Percentiles rank a stretch among this genome's conserved stretches.
These are phyloP conservation scores for Lypha dubia DNA, from an alignment of 2,888 invertebrate genomes.

Conservation along the genomic window DNA sequence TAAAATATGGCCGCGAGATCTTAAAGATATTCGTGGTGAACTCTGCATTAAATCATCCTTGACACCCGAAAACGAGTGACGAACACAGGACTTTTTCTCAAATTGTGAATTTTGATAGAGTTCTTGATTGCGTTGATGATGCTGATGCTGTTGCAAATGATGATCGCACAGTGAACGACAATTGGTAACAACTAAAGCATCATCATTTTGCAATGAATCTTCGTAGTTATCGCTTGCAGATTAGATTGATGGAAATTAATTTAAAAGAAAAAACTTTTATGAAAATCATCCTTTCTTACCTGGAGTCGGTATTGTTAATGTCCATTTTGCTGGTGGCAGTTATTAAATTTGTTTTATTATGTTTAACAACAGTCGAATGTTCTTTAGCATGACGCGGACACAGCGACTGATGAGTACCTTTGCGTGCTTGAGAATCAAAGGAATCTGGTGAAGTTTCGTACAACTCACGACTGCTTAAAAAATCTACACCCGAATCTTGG, in stretches of 20 bases:
- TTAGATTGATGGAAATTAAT: not conserved
- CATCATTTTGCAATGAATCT: constrained; percentile 88
- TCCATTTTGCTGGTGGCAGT: constrained; percentile 65
- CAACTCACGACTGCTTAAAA: constrained; percentile 82
- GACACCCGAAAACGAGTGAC: constrained; percentile 83
- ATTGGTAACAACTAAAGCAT: constrained; percentile 77
- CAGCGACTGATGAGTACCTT: constrained; percentile 75
- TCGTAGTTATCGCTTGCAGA: constrained; percentile 88
- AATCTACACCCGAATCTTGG: constrained; percentile 90
- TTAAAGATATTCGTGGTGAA: constrained; percentile 80
- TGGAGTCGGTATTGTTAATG: constrained; percentile 79
- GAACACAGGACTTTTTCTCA: constrained; percentile 79
- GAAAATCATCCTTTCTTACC: constrained; percentile 72
- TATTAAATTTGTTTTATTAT: constrained; percentile 63
- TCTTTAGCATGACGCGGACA: constrained; percentile 80
- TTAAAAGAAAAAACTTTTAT: not conserved
- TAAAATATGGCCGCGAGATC: constrained; percentile 81
- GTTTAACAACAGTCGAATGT: constrained; percentile 75
- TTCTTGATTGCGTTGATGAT: constrained; percentile 76
- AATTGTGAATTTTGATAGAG: constrained; percentile 81
- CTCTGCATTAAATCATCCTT: constrained; percentile 82
- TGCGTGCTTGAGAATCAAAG: constrained; percentile 75
- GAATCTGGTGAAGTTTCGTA: constrained; percentile 81
- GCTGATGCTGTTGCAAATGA: constrained; percentile 73
- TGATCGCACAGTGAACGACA: constrained; percentile 78